Base-by-base conservation (phyloP, 2,113 vertebrate species). In the Otis tarda region DNA sequence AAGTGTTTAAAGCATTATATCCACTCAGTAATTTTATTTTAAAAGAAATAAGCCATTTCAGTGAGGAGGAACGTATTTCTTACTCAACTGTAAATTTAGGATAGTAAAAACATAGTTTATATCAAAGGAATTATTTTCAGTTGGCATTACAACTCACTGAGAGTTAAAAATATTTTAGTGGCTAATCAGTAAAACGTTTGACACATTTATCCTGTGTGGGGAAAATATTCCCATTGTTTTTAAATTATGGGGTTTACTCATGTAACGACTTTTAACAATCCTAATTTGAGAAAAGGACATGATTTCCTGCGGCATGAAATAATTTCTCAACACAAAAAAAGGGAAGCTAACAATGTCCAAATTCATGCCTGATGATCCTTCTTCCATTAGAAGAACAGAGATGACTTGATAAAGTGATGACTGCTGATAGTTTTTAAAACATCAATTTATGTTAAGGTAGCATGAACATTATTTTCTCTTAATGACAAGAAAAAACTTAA, bases 271-370 rank as follows among this genome's bases (percentile, higher is more conserved):
- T 95, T 28, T 73, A 93, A 91, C 85, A 49, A 91, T 77, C n/a
- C 53, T 68, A 63, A 87, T 79, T 69, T 83, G 67, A 94, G 69
- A 77, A 93, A 31, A 45, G 60, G 52, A 69, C 60, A 78, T 39
- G 37, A 87, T 82, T 94, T 95, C 89, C 81, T 89, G 59, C 73
- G 37, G 67, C 31, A 50, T 76, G 15, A 87, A 95, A 92, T 60
- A 88, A 76, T 49, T 93, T 91, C 68, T 80, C 57, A 61, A 37
- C n/a, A 79, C 35, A 41, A 83, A 87, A 91, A 93, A 90, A 15
- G 4, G 27, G 39, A 95, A 96, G 55, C 27, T 65, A 95, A 52
- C 30, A 31, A 82, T 28, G 35, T 83, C 59, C 37, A 76, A 80
- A 91, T 73, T 83, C 16, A 86, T 11, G 28, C n/a, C 43, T 63